These are phyloP conservation scores for Atractosteus spatula DNA, from an alignment of 2,113 vertebrate genomes.

Conservation along the genomic window DNA sequence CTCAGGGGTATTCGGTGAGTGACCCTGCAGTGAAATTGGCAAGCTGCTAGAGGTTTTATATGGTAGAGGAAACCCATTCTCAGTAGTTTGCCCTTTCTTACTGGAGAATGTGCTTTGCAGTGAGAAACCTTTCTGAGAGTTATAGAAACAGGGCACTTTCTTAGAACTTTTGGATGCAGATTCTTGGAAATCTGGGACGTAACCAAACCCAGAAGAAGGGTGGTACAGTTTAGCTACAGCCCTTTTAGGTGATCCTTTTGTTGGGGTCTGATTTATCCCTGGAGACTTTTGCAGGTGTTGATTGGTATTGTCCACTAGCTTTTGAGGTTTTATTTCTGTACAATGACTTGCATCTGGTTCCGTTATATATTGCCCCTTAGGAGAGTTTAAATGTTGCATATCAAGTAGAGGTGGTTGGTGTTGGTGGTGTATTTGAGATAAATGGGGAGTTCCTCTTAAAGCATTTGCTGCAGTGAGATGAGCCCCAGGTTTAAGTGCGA, in stretches of 20 bases:
- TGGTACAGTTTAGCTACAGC: slow-evolving; percentile 59
- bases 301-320: slow-evolving; percentile 56
- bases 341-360: slow-evolving; percentile 58
- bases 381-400: slow-evolving; percentile 61
- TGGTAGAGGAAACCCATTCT: slow-evolving; percentile 48
- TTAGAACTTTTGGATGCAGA: slow-evolving; percentile 55
- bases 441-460: slow-evolving; percentile 59
- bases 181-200: slow-evolving; percentile 47
- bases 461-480: slow-evolving; percentile 47
- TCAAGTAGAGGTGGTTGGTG: slow-evolving; percentile 62
- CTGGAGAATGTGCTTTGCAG: slow-evolving; percentile 53
- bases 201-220: slow-evolving; percentile 59
- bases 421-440: slow-evolving; percentile 44
- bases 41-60: slow-evolving; percentile 53
- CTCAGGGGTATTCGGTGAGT: slow-evolving; percentile 46
- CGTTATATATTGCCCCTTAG: slow-evolving; percentile 57
- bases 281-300: slow-evolving; percentile 59
- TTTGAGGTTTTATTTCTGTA: slow-evolving; percentile 61
- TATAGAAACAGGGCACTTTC: slow-evolving; percentile 50
- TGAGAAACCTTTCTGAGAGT: slow-evolving; percentile 51
- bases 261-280: slow-evolving; percentile 48
- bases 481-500: slow-evolving; percentile 53
- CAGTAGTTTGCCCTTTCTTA: slow-evolving; percentile 52
- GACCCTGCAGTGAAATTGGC: slow-evolving; percentile 46
- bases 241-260: slow-evolving; percentile 68